Conservation (phyloP, 2,113 vertebrate species). For the Aptenodytes forsteri region DNA sequence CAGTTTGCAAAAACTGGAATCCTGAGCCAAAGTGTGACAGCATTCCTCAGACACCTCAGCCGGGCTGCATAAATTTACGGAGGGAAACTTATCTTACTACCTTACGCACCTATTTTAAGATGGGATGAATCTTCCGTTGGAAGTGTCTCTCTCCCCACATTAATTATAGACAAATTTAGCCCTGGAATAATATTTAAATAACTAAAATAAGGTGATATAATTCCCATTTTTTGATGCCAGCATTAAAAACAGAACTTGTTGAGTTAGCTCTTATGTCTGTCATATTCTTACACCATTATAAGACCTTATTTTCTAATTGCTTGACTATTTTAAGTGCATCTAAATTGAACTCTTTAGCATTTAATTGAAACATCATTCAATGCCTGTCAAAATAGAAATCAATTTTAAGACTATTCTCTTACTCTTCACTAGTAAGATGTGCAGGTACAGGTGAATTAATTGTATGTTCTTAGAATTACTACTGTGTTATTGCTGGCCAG, state of each 20-base stretch:
- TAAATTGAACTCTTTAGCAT: neutral
- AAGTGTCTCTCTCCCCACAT: neutral
- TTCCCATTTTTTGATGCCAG: neutral
- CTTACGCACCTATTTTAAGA: neutral
- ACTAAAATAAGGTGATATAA: neutral
- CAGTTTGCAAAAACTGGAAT: neutral
- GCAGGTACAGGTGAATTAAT: neutral
- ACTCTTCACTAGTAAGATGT: neutral
- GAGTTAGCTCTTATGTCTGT: neutral
- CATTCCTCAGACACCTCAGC: neutral
- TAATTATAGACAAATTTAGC: neutral
- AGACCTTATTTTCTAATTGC: neutral
- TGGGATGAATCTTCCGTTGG: neutral
- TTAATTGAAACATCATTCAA: neutral
- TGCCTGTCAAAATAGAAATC: neutral
- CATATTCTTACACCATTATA: neutral
- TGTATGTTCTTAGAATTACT: neutral
- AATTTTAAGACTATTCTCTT: neutral
- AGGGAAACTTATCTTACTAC: neutral
- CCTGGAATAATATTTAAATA: neutral
- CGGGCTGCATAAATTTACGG: neutral
- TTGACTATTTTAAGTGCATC: neutral
- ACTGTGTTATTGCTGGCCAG: neutral
- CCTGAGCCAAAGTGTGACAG: neutral
- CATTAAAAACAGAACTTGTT: neutral